Evolutionary conservation across 2,797 vertebrate species (phyloP), one percentile per base, ranked within the genome.

Genomic region (Halcyon chelicuti): DNA sequence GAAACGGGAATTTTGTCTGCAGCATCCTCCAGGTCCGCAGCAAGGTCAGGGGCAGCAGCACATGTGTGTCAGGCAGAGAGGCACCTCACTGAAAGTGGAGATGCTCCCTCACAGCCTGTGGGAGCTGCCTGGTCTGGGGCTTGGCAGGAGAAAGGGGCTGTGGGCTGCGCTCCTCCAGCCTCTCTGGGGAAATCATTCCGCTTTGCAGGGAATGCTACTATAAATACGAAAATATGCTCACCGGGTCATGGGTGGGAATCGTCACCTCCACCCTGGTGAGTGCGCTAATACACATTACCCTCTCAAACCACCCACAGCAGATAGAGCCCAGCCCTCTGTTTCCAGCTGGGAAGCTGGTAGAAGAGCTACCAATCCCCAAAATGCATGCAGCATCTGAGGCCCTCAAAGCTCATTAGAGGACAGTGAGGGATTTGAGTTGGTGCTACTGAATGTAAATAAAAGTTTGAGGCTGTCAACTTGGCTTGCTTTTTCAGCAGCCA

Each of bases 401-500:
- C 78, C 28, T 65, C 67, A 21, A 8, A 88, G 37, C 49, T 73
- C 37, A 2, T 51, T 1, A 37, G 67, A 55, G 70, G 46, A 40
- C 49, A 49, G 58, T 1, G 2, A 84, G 61, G 14, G 16, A 55
- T 1, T 51, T 44, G 49, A 74, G 35, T 16, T 83, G 88, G 71
- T 61, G 39, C 35, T 42, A 14, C 47, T 42, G 88, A 72, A 76
- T 5, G 21, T 2, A 65, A 73, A 86, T 26, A 47, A 17, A 86
- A 81, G 62, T 83, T 81, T 16, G 67, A 75, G 65, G 61, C 83
- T 67, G 60, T 67, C 80, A 89, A 52, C 31, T 82, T 81, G 67
- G 77, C 65, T 94, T n/a, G 31, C 55, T 82, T 47, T 63, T 74
- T 25, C 5, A 1, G 61, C 3, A 28, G 37, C 81, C 51, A 3